Evolutionary conservation across 2,888 invertebrate species (phyloP), one percentile per base, ranked within the genome.

Genomic region (Pterobdella sp.): DNA sequence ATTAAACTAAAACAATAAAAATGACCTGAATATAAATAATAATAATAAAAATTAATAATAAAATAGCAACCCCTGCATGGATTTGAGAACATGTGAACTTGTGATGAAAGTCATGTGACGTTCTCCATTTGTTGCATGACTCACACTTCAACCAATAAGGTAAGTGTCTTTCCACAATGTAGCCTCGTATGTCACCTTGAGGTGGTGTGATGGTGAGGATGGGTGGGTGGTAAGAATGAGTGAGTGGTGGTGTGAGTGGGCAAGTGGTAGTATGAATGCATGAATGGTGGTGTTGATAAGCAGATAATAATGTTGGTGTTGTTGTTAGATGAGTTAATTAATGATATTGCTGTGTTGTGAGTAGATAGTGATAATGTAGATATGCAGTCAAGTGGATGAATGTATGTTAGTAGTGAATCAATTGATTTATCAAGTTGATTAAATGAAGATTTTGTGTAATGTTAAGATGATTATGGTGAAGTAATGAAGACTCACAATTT

Each of bases 131-230:
- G 22, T 77, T 75, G 78, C 85, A 85, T 1, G 70, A 70, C 14
- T 77, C 80, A 78, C 85, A 85, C 76, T 81, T 80, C 22, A 81
- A 77, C 85, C 85, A 85, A 78, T 80, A 84, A 0, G 84, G 83
- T 70, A 84, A 77, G 36, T 81, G 70, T 60, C 71, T 68, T 74
- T 83, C 83, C 0, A 78, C 79, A 77, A 84, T 81, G 76, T 80
- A 84, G 7, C 76, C 74, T 72, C 78, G 78, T 0, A 84, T n/a
- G n/a, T n/a, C n/a, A n/a, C n/a, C n/a, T n/a, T n/a, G n/a, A n/a
- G n/a, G n/a, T n/a, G n/a, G n/a, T n/a, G n/a, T n/a, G n/a, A n/a
- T n/a, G n/a, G n/a, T n/a, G n/a, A n/a, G n/a, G n/a, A n/a, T n/a
- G n/a, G n/a, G n/a, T n/a, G n/a, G n/a, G n/a, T n/a, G n/a, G n/a